A percentile compares a stretch with the other conserved stretches of the same genome.
These are phyloP conservation scores for Bagarius yarrelli DNA, from an alignment of 2,113 vertebrate species.

Conservation along the genomic window DNA sequence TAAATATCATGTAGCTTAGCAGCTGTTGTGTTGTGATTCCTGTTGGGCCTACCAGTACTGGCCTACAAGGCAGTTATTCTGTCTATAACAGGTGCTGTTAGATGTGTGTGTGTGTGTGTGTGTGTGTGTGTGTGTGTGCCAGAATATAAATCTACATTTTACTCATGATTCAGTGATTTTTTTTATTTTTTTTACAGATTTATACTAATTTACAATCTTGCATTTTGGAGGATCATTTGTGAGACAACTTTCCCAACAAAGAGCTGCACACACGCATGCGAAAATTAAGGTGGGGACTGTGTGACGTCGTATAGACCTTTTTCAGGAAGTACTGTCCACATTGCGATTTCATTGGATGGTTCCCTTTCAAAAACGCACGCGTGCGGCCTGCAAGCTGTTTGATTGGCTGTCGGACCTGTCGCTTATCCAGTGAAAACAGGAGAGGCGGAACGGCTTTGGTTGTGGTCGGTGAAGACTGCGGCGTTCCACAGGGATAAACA, in stretches of 20 bases:
- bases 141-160: neutral
- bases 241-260: slow-evolving; percentile 18
- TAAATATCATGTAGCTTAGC: slow-evolving; percentile 6
- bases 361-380: slow-evolving; percentile 39
- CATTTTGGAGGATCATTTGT: neutral
- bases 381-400: neutral
- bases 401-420: slow-evolving; percentile 57
- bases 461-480: slow-evolving; percentile 50
- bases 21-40: slow-evolving; percentile 10
- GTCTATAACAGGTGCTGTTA: neutral
- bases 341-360: slow-evolving; percentile 43
- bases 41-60: neutral
- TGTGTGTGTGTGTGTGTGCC: too few relatives aligned
- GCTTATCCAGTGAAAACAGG: slow-evolving; percentile 42
- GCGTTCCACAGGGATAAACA: slow-evolving; percentile 41
- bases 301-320: neutral
- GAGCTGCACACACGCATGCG: slow-evolving; percentile 28
- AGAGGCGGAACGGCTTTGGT: slow-evolving; percentile 66
- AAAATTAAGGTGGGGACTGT: slow-evolving; percentile 18
- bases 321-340: slow-evolving; percentile 38
- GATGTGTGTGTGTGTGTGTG: too few relatives aligned
- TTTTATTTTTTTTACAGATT: neutral
- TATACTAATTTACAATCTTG: neutral
- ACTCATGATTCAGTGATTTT: neutral
- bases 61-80: neutral